A percentile compares a stretch with the other conserved stretches of the same genome.
phyloP scores from a whole-genome alignment of 2,888 invertebrate species.

The Tiliacea citrago region DNA sequence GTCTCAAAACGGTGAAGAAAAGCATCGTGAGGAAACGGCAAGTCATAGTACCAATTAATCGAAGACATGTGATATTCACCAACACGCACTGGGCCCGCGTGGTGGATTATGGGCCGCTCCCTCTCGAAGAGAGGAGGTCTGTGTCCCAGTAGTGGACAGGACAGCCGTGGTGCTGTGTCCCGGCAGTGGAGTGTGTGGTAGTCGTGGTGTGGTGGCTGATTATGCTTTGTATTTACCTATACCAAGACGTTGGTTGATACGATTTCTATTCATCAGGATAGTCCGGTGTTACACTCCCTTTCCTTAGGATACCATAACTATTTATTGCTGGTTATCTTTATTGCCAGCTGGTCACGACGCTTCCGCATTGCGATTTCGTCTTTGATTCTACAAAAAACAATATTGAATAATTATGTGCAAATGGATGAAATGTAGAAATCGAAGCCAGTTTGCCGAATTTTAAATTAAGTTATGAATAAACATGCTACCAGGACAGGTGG shows the following conservation, averaged over 20 bases:
- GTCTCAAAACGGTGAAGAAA: not conserved
- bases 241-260: not conserved
- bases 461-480: not conserved
- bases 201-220: too few relatives aligned
- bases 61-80: not conserved
- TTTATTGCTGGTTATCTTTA: not conserved
- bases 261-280: not conserved
- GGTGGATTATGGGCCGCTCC: not conserved
- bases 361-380: not conserved
- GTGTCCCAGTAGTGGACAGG: not conserved
- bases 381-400: not conserved
- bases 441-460: slow-evolving; percentile 10
- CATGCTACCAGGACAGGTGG: slow-evolving; percentile 1
- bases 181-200: too few relatives aligned
- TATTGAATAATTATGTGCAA: slow-evolving; percentile 3
- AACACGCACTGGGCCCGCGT: not conserved
- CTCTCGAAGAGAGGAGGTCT: not conserved
- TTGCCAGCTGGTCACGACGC: not conserved
- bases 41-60: not conserved
- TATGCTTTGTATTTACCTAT: not conserved
- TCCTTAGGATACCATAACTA: not conserved
- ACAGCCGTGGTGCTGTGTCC: too few relatives aligned
- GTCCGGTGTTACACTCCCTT: not conserved
- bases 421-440: not conserved
- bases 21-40: not conserved